Base-by-base conservation (phyloP, 2,888 invertebrate species). In the Platypus cylindrus region DNA sequence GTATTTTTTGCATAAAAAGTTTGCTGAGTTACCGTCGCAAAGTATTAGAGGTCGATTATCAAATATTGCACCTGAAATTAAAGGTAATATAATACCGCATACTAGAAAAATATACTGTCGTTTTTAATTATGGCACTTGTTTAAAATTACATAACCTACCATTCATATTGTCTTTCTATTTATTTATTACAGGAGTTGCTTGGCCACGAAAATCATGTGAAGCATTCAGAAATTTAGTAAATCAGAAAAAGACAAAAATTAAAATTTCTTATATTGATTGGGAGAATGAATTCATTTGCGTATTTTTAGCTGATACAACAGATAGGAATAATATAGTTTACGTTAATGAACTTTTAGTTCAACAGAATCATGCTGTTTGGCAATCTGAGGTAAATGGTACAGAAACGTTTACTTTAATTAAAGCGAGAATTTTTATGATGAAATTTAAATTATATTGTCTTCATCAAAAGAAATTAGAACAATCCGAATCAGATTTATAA, bases 1-100 rank as follows among this genome's bases (percentile, higher is more conserved):
- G 15, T 56, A 53, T 40, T 62, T 55, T 38, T 60, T 71, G 48
- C 60, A 47, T 45, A 57, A 56, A 18, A 47, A 48, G 28, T 71
- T 67, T 56, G 55, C 52, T 3, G 17, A 42, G 39, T 57, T 71
- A 48, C 65, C 67, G 23, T 64, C 63, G 52, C 70, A 69, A 60
- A 71, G 67, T 1, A 43, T 64, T 42, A 62, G 70, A 39, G 67
- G 65, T 40, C 61, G 69, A 2, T 61, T 72, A 13, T 64, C 66
- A 3, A 64, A 54, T 42, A 59, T 62, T 47, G 59, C 60, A 16
- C 70, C 70, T 2, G 40, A 55, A 23, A 55, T 54, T 17, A 54
- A 50, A 38, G 36, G 40, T 41, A 38, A 30, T 7, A 20, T 20
- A n/a, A n/a, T n/a, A 20, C 9, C 9, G 12, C 11, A 8, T 26